These are phyloP conservation scores for Cathartes aura DNA, from an alignment of 2,113 vertebrate genomes.

Conservation along the genomic window DNA sequence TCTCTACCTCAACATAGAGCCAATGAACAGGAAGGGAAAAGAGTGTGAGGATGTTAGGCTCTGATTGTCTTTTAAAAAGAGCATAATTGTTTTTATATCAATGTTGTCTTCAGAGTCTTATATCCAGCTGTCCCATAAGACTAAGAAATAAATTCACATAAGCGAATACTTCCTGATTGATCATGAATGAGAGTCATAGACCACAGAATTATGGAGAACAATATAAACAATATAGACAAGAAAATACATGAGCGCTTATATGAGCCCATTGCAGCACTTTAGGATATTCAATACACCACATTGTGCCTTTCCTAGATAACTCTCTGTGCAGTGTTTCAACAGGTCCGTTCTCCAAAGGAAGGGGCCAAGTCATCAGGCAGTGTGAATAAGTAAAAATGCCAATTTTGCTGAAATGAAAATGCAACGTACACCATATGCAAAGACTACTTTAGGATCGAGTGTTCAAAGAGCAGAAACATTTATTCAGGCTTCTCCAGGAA, in stretches of 20 bases:
- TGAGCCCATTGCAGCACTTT: background rate
- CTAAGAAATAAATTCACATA: background rate
- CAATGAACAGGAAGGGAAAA: background rate
- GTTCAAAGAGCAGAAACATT: background rate
- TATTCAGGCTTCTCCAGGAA: background rate
- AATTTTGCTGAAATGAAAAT: background rate
- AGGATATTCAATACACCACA: background rate
- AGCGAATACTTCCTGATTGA: background rate
- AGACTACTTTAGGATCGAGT: background rate
- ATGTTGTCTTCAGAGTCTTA: background rate
- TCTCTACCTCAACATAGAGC: background rate
- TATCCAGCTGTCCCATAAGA: background rate
- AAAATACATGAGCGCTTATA: accelerated
- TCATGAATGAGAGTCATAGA: background rate
- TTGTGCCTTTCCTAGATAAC: background rate
- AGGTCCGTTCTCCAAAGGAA: too few relatives aligned
- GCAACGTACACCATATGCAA: background rate
- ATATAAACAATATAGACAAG: accelerated
- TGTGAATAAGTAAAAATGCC: background rate
- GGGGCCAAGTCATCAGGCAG: background rate
- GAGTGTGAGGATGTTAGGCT: background rate
- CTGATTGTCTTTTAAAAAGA: background rate
- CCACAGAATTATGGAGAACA: background rate
- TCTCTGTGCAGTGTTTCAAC: background rate
- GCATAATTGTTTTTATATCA: background rate